Evolutionary conservation across 1,140 invertebrate genomes (phyloP).

Genomic region (Sarcophaga peregrina): DNA sequence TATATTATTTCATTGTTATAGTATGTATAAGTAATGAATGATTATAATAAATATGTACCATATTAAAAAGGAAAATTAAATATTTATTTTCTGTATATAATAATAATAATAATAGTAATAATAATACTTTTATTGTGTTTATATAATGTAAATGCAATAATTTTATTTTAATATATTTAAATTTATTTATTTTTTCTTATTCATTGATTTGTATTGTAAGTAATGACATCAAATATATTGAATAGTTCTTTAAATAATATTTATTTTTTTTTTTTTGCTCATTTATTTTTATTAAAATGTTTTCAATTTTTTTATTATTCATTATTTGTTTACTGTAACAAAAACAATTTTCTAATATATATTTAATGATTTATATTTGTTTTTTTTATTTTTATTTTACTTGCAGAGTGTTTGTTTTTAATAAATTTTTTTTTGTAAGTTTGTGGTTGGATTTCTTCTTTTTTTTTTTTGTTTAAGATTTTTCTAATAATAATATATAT

Average conservation of each 20-base stretch:
- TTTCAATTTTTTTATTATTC: neutral
- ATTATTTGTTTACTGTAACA: neutral
- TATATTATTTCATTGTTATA: too few species aligned
- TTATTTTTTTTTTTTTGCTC: too few species aligned
- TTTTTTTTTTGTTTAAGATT: conserved; percentile 14
- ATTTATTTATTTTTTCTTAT: neutral
- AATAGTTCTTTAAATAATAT: neutral
- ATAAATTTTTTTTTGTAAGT: neutral
- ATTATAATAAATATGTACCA: neutral
- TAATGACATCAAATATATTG: neutral
- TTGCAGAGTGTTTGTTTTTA: neutral
- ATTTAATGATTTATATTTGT: neutral
- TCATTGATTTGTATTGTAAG: conserved; percentile 5
- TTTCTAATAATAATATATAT: conserved; percentile 28
- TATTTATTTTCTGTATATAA: neutral
- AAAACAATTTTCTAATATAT: too few species aligned
- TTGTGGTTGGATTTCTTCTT: neutral
- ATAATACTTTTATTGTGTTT: conserved; percentile 6
- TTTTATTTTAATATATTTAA: neutral
- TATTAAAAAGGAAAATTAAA: neutral
- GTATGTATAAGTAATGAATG: too few species aligned
- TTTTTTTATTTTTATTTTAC: neutral
- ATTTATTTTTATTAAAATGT: too few species aligned
- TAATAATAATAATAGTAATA: neutral
- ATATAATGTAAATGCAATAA: neutral